Evolutionary conservation across 1,140 invertebrate species (phyloP).

Genomic region (Cyclargus thomasi): DNA sequence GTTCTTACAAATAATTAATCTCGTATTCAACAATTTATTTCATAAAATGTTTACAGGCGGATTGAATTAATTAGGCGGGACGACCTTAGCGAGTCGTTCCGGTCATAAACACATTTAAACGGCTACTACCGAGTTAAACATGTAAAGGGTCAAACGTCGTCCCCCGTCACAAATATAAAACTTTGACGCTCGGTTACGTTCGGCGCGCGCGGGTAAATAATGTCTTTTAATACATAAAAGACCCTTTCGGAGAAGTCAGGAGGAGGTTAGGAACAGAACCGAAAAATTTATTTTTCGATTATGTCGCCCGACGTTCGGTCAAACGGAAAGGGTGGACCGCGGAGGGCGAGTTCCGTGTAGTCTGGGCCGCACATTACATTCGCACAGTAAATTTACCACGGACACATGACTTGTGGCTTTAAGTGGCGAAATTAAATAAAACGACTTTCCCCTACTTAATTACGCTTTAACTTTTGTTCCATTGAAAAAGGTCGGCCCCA

Average conservation of each 20-base stretch:
- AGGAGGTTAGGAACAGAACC: conserved; percentile 46
- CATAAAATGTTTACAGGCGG: background rate
- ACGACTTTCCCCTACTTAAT: conserved; percentile 8
- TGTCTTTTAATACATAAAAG: conserved; percentile 64
- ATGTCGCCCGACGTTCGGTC: conserved; percentile 53
- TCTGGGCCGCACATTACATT: conserved; percentile 30
- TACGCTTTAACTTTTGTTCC: conserved; percentile 8
- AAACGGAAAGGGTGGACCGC: conserved; percentile 37
- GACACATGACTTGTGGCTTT: conserved; percentile 29
- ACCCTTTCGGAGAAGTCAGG: conserved; percentile 51
- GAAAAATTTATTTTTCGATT: conserved; percentile 62
- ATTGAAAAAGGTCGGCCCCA: background rate
- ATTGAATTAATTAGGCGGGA: conserved; percentile 35
- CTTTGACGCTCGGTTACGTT: conserved; percentile 48
- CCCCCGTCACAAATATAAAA: conserved; percentile 62
- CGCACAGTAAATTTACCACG: conserved; percentile 32
- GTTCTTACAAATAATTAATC: background rate
- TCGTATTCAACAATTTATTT: background rate
- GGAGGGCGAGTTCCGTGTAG: conserved; percentile 28
- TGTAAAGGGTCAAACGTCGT: conserved; percentile 39
- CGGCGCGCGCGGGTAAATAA: conserved; percentile 58
- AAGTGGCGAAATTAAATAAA: conserved; percentile 24
- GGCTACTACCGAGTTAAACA: conserved; percentile 34
- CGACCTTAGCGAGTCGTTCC: conserved; percentile 34
- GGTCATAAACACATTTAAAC: conserved; percentile 39